Base-by-base conservation (phyloP, 2,888 invertebrate genomes). In the Rhogogaster chlorosoma region DNA sequence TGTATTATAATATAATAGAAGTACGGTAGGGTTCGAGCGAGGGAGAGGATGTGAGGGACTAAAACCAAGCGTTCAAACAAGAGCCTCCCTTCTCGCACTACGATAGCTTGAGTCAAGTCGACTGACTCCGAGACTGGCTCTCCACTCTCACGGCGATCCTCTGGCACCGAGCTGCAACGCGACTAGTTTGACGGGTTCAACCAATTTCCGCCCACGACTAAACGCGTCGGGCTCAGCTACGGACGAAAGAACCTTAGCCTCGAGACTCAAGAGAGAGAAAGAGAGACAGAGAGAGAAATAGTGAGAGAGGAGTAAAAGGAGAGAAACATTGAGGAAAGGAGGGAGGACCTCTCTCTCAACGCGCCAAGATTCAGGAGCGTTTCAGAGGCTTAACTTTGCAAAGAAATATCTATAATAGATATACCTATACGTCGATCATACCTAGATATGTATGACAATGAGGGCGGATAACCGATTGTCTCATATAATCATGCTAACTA, bases 131-230 rank as follows among this genome's bases (percentile, higher is more conserved):
- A 26, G 15, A 85, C 80, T 80, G 82, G 84, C 85, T 70, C 84
- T 86, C 85, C 84, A 26, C 45, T 61, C 80, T 61, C 80, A 38
- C 38, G 61, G 38, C 80, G 80, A 80, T 80, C 80, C 80, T 80
- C 80, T 80, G 80, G 80, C 61, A 80, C 61, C 57, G 87, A 67
- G 57, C 86, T 88, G 86, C 88, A 86, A 88, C 86, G 88, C 89
- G 89, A 92, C 91, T 90, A 90, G 92, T 89, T 89, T 89, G 90
- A 89, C 89, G 89, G 90, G 90, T 91, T 91, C 89, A 90, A 89
- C 89, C 89, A 90, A 91, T 91, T 91, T 91, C 91, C 91, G 90
- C 91, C 91, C 91, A 91, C 91, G 88, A 89, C 87, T 86, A 87
- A 89, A 88, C 84, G 86, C 85, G 75, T 61, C 83, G 67, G 80